phyloP scores from a whole-genome alignment of 2,888 invertebrate genomes.

The Oscheius myriophilus region DNA sequence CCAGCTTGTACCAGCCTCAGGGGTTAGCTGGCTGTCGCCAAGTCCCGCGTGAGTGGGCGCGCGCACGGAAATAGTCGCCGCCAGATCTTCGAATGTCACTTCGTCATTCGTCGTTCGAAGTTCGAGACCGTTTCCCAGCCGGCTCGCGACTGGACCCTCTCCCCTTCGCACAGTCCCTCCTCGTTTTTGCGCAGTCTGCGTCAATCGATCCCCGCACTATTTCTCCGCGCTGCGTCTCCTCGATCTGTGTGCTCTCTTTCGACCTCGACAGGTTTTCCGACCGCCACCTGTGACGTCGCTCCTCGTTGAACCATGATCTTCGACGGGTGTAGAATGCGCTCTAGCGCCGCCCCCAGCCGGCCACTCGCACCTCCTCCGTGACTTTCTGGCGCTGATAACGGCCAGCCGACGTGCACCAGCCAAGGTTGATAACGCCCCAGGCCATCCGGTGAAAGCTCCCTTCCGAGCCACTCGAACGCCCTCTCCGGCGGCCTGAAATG shows the following conservation, averaged over 20 bases:
- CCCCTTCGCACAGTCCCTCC: neutral
- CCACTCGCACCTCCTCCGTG: conserved; percentile 27
- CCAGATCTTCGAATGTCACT: conserved; percentile 28
- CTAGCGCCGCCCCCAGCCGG: conserved; percentile 23
- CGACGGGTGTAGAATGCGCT: conserved; percentile 26
- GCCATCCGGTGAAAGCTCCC: neutral
- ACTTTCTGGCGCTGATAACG: conserved; percentile 26
- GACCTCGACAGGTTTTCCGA: conserved; percentile 51
- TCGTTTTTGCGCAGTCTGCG: conserved; percentile 31
- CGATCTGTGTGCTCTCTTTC: conserved; percentile 32
- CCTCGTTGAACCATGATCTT: conserved; percentile 58
- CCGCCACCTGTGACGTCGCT: conserved; percentile 54
- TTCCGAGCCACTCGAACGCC: neutral
- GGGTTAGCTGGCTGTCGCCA: neutral
- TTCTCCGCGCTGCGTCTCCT: conserved; percentile 43
- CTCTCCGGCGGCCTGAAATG: neutral
- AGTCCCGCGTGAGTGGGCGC: neutral
- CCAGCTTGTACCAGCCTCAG: too few species aligned
- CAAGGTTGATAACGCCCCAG: neutral
- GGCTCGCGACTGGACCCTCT: neutral
- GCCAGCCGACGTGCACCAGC: conserved; percentile 19
- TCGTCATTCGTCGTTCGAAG: conserved; percentile 57
- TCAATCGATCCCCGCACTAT: conserved; percentile 45
- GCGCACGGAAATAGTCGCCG: conserved; percentile 18
- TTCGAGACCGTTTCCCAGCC: conserved; percentile 44